These are phyloP conservation scores for Dolichotis patagonum DNA, from an alignment of 2,113 vertebrate species.

Conservation along the genomic window DNA sequence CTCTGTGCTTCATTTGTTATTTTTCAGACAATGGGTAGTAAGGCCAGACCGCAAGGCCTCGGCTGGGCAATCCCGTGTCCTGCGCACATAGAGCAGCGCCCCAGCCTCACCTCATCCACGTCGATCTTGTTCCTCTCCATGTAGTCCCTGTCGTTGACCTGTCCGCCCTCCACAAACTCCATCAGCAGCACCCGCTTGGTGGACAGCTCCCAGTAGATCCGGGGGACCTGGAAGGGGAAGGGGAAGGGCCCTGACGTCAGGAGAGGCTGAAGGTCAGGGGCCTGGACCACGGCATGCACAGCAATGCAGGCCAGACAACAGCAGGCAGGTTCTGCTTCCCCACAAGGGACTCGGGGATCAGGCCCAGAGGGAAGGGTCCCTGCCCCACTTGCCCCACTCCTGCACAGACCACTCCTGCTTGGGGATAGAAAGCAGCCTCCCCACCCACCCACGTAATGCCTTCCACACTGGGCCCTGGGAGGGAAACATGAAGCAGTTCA, in stretches of 20 bases:
- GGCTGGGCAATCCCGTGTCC: not conserved
- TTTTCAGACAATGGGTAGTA: not conserved
- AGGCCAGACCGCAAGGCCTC: not conserved
- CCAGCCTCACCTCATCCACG: slow-evolving; percentile 92
- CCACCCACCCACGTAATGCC: accelerated
- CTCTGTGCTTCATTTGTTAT: not conserved
- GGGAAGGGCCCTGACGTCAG: not conserved
- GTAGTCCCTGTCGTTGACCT: slow-evolving; percentile 95
- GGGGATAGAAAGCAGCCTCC: not conserved
- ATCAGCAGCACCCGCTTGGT: slow-evolving; percentile 96
- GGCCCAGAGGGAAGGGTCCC: not conserved
- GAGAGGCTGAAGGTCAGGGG: not conserved
- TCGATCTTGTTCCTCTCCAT: slow-evolving; percentile 93
- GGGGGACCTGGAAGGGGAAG: slow-evolving; percentile 90
- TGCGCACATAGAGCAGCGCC: too few species aligned
- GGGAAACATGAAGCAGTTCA: not conserved
- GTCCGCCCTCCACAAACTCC: slow-evolving; percentile 97
- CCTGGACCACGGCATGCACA: not conserved
- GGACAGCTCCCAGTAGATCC: slow-evolving; percentile 96
- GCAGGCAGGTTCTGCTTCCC: not conserved
- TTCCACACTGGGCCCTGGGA: not conserved
- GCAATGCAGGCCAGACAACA: not conserved
- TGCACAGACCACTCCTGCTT: not conserved
- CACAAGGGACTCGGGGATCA: accelerated
- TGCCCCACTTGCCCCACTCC: not conserved